A percentile compares a stretch with the other conserved stretches of the same genome.
Evolutionary conservation across 2,113 vertebrate species (phyloP).

Genomic region (Pitta sordida): DNA sequence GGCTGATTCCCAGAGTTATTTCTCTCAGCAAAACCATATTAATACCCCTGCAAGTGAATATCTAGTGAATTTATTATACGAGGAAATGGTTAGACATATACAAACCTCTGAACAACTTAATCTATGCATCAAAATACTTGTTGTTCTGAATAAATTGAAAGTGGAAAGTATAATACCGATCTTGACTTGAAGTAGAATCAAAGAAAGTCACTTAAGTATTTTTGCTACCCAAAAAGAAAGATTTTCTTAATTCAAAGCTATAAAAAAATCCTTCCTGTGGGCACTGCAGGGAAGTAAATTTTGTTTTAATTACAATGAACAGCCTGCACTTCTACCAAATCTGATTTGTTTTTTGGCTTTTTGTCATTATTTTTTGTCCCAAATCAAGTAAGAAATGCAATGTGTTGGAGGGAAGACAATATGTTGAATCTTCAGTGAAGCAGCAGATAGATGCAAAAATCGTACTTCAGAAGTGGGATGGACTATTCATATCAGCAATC

Average conservation of each 20-base stretch:
- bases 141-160: neutral
- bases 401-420: neutral
- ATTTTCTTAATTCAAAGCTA: slow-evolving; percentile 27
- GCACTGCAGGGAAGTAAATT: neutral
- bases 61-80: neutral
- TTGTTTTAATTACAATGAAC: neutral
- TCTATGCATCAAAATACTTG: slow-evolving; percentile 1
- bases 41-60: neutral
- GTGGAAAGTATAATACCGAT: neutral
- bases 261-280: neutral
- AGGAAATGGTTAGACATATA: neutral
- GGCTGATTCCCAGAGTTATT: neutral
- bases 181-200: neutral
- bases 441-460: neutral
- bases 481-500: neutral
- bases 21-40: neutral
- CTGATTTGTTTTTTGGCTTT: neutral
- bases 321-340: neutral
- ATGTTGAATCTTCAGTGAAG: neutral
- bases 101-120: slow-evolving; percentile 13
- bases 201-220: neutral
- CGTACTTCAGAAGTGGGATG: neutral
- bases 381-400: neutral
- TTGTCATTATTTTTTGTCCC: neutral
- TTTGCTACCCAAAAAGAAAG: neutral